Evolutionary conservation across 2,797 vertebrate genomes (phyloP).

Genomic region (Buphagus erythrorhynchus): DNA sequence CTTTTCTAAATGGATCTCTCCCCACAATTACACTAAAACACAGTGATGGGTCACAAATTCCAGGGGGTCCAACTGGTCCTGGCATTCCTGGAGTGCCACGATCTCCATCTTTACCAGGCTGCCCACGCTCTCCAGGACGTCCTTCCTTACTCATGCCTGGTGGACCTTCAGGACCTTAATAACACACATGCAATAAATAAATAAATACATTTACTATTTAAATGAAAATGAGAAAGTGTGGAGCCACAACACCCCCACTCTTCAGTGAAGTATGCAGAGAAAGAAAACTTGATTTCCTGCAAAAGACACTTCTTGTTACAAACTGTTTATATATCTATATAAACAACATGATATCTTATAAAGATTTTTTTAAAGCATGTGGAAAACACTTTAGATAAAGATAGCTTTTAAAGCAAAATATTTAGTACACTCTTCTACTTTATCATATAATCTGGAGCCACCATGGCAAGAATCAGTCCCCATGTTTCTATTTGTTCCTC

Average conservation of each 20-base stretch:
- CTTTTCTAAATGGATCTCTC: conserved; percentile 93
- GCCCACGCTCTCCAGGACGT: conserved; percentile 84
- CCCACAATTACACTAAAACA: conserved; percentile 91
- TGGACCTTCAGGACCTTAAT: conserved; percentile 88
- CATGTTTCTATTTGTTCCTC: background rate
- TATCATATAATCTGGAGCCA: background rate
- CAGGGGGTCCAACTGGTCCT: conserved; percentile 88
- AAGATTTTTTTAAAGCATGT: background rate
- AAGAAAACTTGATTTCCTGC: background rate
- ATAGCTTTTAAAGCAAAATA: background rate
- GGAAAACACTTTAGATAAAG: background rate
- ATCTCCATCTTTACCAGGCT: conserved; percentile 86
- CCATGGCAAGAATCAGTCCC: background rate
- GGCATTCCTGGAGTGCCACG: conserved; percentile 87
- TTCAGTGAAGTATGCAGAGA: background rate
- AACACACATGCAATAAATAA: background rate
- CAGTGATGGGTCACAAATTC: conserved; percentile 91
- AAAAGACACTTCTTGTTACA: background rate
- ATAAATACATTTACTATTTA: background rate
- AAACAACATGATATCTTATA: background rate
- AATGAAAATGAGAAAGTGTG: background rate
- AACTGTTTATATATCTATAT: background rate
- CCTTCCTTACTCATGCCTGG: conserved; percentile 88
- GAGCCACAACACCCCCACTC: accelerated
- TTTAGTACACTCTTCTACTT: background rate